Percentiles rank a stretch among this genome's conserved stretches.
Evolutionary conservation across 1,140 invertebrate genomes (phyloP).

Genomic region (Zaprionus ghesquierei): DNA sequence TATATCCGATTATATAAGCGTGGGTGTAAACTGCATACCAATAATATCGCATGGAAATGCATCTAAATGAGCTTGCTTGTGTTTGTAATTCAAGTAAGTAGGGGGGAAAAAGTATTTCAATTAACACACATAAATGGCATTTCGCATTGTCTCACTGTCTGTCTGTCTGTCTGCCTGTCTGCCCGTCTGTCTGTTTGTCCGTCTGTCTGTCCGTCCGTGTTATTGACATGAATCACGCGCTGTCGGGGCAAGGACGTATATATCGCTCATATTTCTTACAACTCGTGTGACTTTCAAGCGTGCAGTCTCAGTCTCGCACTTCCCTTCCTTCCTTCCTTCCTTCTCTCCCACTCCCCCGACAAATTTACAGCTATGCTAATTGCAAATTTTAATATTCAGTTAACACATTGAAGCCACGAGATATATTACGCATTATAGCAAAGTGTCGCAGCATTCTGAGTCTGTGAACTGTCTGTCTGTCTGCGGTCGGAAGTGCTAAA

Average conservation of each 20-base stretch:
- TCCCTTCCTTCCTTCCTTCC: neutral
- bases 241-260: conserved; percentile 26
- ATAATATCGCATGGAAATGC: conserved; percentile 28
- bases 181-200: neutral
- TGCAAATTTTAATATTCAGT: conserved; percentile 45
- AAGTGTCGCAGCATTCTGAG: conserved; percentile 14
- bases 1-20: conserved; percentile 3
- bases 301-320: neutral
- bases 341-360: neutral
- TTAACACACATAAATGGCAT: conserved; percentile 31
- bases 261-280: neutral
- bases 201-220: conserved; percentile 5
- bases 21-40: conserved; percentile 47
- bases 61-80: conserved; percentile 9
- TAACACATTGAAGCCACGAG: conserved; percentile 21
- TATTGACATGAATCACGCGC: conserved; percentile 34
- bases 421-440: neutral
- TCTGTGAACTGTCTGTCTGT: conserved; percentile 31
- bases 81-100: neutral
- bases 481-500: conserved; percentile 56
- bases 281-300: conserved; percentile 29
- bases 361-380: conserved; percentile 49
- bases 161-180: neutral
- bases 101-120: conserved; percentile 25
- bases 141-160: conserved; percentile 16